Percentiles rank a stretch among this genome's conserved stretches.
phyloP scores from a whole-genome alignment of 2,113 vertebrate genomes.

The Paraplagusia blochii region DNA sequence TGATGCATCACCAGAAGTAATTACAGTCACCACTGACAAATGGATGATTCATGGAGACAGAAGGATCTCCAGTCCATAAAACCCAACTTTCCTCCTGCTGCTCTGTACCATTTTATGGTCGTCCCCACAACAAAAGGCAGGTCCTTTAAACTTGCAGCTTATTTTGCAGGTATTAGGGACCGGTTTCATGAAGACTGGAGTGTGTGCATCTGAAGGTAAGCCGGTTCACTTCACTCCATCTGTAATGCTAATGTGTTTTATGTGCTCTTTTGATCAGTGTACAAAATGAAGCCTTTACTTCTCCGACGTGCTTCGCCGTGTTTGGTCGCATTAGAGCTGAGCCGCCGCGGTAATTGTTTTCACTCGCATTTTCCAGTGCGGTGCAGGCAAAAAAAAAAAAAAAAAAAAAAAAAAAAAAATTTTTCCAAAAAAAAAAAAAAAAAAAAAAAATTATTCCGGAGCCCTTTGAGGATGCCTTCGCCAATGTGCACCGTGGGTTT shows the following conservation, averaged over 20 bases:
- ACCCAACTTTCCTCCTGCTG: slow-evolving; percentile 43
- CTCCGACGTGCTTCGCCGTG: slow-evolving; percentile 22
- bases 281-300: slow-evolving; percentile 27
- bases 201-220: slow-evolving; percentile 57
- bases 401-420: too few species aligned
- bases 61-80: slow-evolving; percentile 59
- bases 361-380: slow-evolving; percentile 41
- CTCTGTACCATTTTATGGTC: slow-evolving; percentile 35
- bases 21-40: slow-evolving; percentile 65
- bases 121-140: slow-evolving; percentile 17
- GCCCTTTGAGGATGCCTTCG: slow-evolving; percentile 41
- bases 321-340: slow-evolving; percentile 19
- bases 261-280: slow-evolving; percentile 34
- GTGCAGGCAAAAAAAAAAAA: slow-evolving; percentile 10
- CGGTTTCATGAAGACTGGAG: slow-evolving; percentile 14
- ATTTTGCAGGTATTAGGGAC: slow-evolving; percentile 17
- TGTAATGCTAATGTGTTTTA: slow-evolving; percentile 15
- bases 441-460: slow-evolving; percentile 16
- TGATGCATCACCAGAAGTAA: slow-evolving; percentile 62
- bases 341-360: slow-evolving; percentile 46
- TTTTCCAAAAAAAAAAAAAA: too few species aligned
- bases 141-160: slow-evolving; percentile 13
- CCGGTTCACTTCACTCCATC: slow-evolving; percentile 21
- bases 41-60: slow-evolving; percentile 64
- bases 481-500: slow-evolving; percentile 59